phyloP scores from a whole-genome alignment of 2,888 invertebrate genomes.

The Caenorhabditis sp. region DNA sequence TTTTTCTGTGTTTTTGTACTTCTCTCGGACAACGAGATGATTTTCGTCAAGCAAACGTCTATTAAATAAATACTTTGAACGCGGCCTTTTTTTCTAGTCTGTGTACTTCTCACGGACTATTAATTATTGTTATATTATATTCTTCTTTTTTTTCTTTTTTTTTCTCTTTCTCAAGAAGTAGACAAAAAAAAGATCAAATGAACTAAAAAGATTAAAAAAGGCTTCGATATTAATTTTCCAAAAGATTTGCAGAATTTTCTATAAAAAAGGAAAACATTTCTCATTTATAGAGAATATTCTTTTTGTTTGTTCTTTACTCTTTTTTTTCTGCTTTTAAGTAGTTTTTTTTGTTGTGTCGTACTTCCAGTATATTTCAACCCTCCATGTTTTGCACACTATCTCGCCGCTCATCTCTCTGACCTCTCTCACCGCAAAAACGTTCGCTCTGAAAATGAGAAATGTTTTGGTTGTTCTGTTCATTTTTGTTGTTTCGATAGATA shows the following conservation, averaged over 20 bases:
- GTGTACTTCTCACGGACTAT: no score
- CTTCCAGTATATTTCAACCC: not conserved
- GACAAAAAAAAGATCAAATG: conserved; percentile 1
- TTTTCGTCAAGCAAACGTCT: no score
- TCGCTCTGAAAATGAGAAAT: not conserved
- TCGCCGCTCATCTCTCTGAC: not conserved
- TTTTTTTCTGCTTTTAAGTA: not conserved
- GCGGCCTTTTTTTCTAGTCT: no score
- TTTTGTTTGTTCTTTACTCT: conserved; percentile 1
- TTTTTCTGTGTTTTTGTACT: no score
- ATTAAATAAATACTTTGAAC: no score
- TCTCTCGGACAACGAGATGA: no score
- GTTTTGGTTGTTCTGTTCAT: not conserved
- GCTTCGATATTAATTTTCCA: no score
- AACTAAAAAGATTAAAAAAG: not conserved
- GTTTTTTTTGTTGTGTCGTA: conserved; percentile 6
- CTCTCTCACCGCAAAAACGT: not conserved
- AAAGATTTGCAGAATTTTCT: no score
- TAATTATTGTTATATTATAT: no score
- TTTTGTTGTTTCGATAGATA: not conserved
- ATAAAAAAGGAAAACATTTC: no score
- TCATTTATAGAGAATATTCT: not conserved
- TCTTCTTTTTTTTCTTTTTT: not conserved
- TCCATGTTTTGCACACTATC: not conserved
- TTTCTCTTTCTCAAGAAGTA: not conserved